These are phyloP conservation scores for Vanacampus margaritifer DNA, from an alignment of 2,113 vertebrate genomes.

Conservation along the genomic window DNA sequence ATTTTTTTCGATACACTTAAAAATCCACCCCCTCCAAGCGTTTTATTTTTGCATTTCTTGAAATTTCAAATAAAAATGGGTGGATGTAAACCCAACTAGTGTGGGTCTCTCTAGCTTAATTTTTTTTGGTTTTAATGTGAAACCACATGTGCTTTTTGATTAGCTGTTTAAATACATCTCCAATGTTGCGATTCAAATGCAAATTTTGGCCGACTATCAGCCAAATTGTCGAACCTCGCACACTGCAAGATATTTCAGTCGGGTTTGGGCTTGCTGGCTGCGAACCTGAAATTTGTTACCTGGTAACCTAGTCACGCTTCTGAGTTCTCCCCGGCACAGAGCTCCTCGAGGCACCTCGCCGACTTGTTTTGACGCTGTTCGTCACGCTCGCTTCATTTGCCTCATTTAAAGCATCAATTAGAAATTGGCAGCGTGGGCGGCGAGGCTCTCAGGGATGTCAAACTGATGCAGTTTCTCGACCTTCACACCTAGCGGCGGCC, in stretches of 20 bases:
- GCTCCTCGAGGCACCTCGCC: constrained; percentile 49
- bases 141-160: no score
- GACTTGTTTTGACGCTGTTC: constrained; percentile 64
- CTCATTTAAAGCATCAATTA: constrained; percentile 64
- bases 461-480: constrained; percentile 47
- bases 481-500: constrained; percentile 47
- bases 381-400: constrained; percentile 68
- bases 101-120: no score
- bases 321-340: constrained; percentile 49
- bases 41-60: no score
- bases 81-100: no score
- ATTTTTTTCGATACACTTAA: no score
- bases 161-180: no score
- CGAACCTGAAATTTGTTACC: not conserved
- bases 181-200: not conserved
- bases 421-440: constrained; percentile 46
- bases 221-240: no score
- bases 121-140: no score
- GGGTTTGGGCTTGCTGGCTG: not conserved
- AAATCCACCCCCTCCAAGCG: no score
- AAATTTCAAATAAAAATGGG: no score
- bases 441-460: constrained; percentile 64
- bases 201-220: no score
- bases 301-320: constrained; percentile 16
- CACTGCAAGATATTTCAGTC: no score